Conservation (phyloP, 2,113 vertebrate genomes). For the Bufo gargarizans region DNA sequence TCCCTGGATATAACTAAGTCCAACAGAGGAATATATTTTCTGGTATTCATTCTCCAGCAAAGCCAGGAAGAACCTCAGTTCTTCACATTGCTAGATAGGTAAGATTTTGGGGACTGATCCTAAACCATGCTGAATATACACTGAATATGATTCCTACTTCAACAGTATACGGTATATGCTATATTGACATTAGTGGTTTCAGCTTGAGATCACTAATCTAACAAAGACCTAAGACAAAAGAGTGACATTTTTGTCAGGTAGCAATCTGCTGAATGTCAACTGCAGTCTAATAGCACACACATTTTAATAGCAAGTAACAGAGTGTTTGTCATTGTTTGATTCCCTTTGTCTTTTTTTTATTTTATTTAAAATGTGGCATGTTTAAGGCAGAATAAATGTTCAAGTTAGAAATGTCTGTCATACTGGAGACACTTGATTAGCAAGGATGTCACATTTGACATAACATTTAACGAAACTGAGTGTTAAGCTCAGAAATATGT, state of each 20-base stretch:
- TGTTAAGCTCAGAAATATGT: constrained; percentile 5
- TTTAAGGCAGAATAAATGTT: constrained; percentile 24
- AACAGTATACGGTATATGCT: too few relatives aligned
- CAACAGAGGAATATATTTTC: too few relatives aligned
- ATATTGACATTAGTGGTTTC: constrained; percentile 9
- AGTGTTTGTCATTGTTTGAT: constrained; percentile 38
- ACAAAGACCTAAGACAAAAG: neutral
- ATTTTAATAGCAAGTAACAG: constrained; percentile 34
- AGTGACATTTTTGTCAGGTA: constrained; percentile 40
- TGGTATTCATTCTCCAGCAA: too few relatives aligned
- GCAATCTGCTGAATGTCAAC: constrained; percentile 26
- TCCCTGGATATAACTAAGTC: too few relatives aligned
- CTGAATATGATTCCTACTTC: too few relatives aligned
- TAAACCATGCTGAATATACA: too few relatives aligned
- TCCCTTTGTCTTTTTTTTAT: neutral
- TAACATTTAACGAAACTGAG: constrained; percentile 30
- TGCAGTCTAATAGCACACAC: neutral
- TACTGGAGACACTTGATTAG: constrained; percentile 27
- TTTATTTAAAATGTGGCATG: constrained; percentile 11
- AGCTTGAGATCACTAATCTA: constrained; percentile 23
- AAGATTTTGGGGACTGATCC: too few relatives aligned
- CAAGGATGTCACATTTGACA: constrained; percentile 37
- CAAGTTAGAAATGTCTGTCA: constrained; percentile 23
- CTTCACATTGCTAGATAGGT: too few relatives aligned
- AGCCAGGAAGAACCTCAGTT: too few relatives aligned